Evolutionary conservation across 2,888 invertebrate species (phyloP), one percentile per base, ranked within the genome.

Genomic region (Drosophila picticornis): DNA sequence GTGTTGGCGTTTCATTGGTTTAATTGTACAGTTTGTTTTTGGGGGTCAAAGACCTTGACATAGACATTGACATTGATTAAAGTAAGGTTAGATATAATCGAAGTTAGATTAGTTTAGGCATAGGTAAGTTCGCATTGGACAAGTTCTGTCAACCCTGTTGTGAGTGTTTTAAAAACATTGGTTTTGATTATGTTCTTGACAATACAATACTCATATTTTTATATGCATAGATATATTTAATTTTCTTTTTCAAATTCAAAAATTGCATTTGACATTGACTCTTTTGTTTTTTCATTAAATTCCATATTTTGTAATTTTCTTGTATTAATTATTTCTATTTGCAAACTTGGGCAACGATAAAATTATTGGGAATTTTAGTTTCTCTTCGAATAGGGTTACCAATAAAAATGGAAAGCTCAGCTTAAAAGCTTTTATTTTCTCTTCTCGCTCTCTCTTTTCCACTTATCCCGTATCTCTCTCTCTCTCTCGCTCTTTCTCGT

Each of bases 121-220:
- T 72, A 59, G 53, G 67, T 69, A 71, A 81, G 79, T 80, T 80
- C 81, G 74, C 82, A 66, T 65, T 77, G 25, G 80, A 75, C 72
- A 75, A 71, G 63, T 66, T 60, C 62, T 72, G 66, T 66, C 68
- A 81, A 75, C 89, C 87, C 84, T 74, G 81, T 81, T 58, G 66
- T 68, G 65, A 68, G 71, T 79, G 67, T 75, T 82, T 81, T 73
- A 61, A 61, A 85, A 77, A 84, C 84, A 85, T 77, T 72, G 64
- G 82, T 80, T 81, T 77, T 90, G 88, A 87, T 89, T 90, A 90
- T 90, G 80, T 80, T 81, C 69, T 67, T 67, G 81, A 70, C 83
- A 73, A 46, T 77, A 77, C 61, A 77, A 71, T 82, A 75, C 67
- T 67, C 67, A 77, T 70, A 53, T 58, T 56, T 43, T 57, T 64